Base-by-base conservation (phyloP, 1,140 invertebrate genomes). In the Saccostrea glomerata region DNA sequence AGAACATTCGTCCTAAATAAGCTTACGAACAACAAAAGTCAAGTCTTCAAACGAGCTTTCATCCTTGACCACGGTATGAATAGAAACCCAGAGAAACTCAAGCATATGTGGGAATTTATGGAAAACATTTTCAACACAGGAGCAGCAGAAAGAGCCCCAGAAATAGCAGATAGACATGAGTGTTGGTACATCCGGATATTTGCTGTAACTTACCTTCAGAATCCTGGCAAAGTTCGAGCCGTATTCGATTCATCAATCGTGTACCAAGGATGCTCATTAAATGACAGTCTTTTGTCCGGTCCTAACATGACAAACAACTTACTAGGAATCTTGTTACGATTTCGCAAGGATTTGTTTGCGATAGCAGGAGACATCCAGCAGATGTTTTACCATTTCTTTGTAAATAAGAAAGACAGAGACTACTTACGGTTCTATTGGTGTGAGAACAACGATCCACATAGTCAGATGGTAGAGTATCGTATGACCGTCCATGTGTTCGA, bases 131-230 rank as follows among this genome's bases (percentile, higher is more conserved):
- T n/a, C n/a, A n/a, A n/a, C n/a, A 36, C 23, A 73, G 58, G 63
- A 36, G 63, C 15, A 87, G 89, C 87, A 36, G 88, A 90, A 77
- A 55, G 70, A 77, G 87, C 87, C 4, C 90, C 86, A 40, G 2
- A 15, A 17, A 54, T 89, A 60, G 17, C 63, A 20, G 55, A 82
- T 0, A 40, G 60, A 23, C 82, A 17, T 55, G 91, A 91, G 56
- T 90, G 85, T 70, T 89, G 89, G 89, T 90, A 88, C 84, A 47
- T 91, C 25, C 91, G 85, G 4, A 82, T 91, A 0, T 91, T 91
- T 88, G 91, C 85, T 7, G 89, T 92, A 4, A 90, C 89, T 63
- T 87, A 92, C n/a, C 91, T 87, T 0, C 88, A 90, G 70, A 92
- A 90, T 85, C 90, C 88, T 6, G 82, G 47, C 5, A 70, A 90